A percentile compares a stretch with the other conserved stretches of the same genome.
Evolutionary conservation across 1,140 invertebrate species (phyloP).

Genomic region (Lasioglossum baleicum): DNA sequence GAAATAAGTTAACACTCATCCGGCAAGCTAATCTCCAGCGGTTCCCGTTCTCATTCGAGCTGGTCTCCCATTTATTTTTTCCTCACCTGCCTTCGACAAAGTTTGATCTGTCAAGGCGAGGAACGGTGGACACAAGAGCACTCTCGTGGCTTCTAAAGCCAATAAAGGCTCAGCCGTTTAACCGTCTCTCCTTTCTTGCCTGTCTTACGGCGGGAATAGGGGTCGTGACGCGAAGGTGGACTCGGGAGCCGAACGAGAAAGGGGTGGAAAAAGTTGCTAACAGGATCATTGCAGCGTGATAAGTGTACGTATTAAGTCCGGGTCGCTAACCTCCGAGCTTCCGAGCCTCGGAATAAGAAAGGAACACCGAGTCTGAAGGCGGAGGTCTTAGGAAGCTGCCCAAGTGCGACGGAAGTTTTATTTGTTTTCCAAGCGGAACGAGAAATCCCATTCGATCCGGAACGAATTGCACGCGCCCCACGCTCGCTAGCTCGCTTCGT

Average conservation of each 20-base stretch:
- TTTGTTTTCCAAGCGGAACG: constrained; percentile 32
- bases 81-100: constrained; percentile 20
- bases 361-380: constrained; percentile 11
- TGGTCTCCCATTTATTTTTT: constrained; percentile 1
- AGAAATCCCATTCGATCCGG: constrained; percentile 29
- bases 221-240: not conserved
- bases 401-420: constrained; percentile 61
- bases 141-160: constrained; percentile 74
- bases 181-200: constrained; percentile 58
- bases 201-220: not conserved
- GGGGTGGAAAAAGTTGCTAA: constrained; percentile 71
- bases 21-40: not conserved
- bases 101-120: constrained; percentile 41
- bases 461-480: not conserved
- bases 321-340: constrained; percentile 64
- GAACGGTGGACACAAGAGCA: constrained; percentile 32
- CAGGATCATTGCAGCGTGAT: constrained; percentile 77
- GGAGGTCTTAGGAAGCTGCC: constrained; percentile 63
- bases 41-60: not conserved
- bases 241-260: not conserved
- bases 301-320: constrained; percentile 75
- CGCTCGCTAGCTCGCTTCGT: not conserved
- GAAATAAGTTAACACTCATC: constrained; percentile 13
- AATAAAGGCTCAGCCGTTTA: constrained; percentile 73
- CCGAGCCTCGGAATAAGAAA: constrained; percentile 25